phyloP scores from a whole-genome alignment of 2,888 invertebrate genomes.

The Camponotus fellah region DNA sequence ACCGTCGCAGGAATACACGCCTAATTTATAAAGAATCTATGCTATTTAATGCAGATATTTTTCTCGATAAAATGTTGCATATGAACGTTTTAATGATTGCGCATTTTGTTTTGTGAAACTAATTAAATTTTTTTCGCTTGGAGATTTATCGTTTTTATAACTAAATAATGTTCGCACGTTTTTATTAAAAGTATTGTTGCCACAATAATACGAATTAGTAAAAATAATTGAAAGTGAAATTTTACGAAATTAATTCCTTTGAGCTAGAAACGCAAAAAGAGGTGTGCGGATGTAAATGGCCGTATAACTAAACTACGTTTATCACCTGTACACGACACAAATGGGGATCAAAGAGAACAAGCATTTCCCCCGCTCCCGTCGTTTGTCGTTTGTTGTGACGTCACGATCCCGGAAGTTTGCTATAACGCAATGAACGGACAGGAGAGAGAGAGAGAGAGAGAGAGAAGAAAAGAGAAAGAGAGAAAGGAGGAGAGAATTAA shows the following conservation, averaged over 20 bases:
- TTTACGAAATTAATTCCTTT: neutral
- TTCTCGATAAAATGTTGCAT: neutral
- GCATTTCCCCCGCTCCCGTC: neutral
- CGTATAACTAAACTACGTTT: conserved; percentile 26
- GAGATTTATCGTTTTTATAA: neutral
- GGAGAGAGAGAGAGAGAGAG: neutral
- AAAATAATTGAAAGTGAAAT: neutral
- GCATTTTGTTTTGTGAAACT: neutral
- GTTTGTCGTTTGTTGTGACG: conserved; percentile 50
- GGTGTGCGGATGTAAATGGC: conserved; percentile 13
- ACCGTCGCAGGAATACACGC: neutral
- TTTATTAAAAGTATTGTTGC: neutral
- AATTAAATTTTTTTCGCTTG: neutral
- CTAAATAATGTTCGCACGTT: neutral
- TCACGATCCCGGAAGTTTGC: conserved; percentile 48
- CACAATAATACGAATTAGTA: no score
- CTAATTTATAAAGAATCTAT: neutral
- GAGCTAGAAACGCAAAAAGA: neutral
- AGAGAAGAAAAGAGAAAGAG: neutral
- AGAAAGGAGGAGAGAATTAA: neutral
- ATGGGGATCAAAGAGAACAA: conserved; percentile 45
- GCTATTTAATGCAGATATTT: neutral
- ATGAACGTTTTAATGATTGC: neutral
- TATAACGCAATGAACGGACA: conserved; percentile 52
- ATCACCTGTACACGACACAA: conserved; percentile 32